Base-by-base conservation (phyloP, 2,113 vertebrate species). In the Phoxinus phoxinus region DNA sequence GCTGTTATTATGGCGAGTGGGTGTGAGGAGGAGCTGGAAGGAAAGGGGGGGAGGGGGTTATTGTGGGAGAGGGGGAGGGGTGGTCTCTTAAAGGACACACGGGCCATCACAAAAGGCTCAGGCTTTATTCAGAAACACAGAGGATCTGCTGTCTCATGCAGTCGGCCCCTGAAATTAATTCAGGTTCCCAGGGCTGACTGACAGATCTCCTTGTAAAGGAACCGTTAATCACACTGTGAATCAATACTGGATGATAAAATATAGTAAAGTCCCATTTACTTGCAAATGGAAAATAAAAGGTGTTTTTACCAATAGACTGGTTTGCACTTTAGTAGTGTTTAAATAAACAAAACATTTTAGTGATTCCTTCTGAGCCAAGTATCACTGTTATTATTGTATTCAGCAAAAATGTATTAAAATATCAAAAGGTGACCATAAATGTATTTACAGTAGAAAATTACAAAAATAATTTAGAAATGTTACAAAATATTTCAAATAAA, bases 81-180 rank as follows among this genome's bases (percentile, higher is more conserved):
- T 44, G 35, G 30, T 44, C 61, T 30, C 23, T 44, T 53, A 44
- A 67, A 77, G 59, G 58, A 81, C 69, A 81, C 35, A 59, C 21
- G 25, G 67, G 32, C 19, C 35, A 85, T 69, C 61, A 81, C 48
- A 87, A 84, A 80, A 58, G 82, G 27, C 44, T 61, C n/a, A 46
- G 78, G 74, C 69, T 82, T 85, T 80, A 86, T 88, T 86, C 85
- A 84, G 77, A 86, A 44, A 79, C 27, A 75, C 58, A 84, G 74
- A 78, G 65, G 32, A 74, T 81, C 51, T 81, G 82, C 72, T 67
- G 53, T 79, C 81, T 73, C 51, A 78, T 78, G 71, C 56, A 25
- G 58, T 46, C 17, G 1, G 32, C 48, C 32, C 30, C 61, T 59
- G 21, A n/a, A 75, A 82, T 53, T 9, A 75, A 48, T 51, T 80